phyloP scores from a whole-genome alignment of 2,888 invertebrate species.

The Noctua pronuba region DNA sequence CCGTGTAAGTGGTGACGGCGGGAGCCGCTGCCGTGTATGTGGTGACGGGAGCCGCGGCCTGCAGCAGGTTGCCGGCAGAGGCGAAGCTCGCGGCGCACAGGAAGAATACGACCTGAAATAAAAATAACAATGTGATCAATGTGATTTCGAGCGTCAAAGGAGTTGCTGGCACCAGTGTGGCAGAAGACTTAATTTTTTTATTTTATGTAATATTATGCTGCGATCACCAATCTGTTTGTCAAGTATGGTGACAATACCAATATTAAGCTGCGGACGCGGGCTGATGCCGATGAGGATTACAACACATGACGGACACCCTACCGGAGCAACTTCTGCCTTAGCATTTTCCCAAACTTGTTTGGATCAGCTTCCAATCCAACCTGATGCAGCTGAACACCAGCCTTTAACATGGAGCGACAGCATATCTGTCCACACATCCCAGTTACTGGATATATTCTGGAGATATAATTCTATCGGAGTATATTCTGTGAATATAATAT shows the following conservation, averaged over 20 bases:
- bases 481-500: neutral
- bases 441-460: neutral
- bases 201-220: neutral
- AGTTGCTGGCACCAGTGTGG: neutral
- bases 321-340: neutral
- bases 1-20: conserved; percentile 17
- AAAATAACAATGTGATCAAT: neutral
- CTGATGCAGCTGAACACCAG: neutral
- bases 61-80: conserved; percentile 91
- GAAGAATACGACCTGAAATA: conserved; percentile 87
- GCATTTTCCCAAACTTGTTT: neutral
- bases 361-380: neutral
- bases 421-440: neutral
- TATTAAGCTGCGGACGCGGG: neutral
- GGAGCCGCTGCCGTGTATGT: conserved; percentile 31
- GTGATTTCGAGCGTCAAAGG: neutral
- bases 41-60: conserved; percentile 76
- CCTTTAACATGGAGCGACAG: neutral
- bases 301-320: neutral
- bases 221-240: neutral
- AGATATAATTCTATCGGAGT: neutral
- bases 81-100: conserved; percentile 90
- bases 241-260: neutral
- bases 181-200: neutral
- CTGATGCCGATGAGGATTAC: neutral